Evolutionary conservation across 2,113 vertebrate species (phyloP), one percentile per base, ranked within the genome.

Genomic region (Delphinapterus leucas): DNA sequence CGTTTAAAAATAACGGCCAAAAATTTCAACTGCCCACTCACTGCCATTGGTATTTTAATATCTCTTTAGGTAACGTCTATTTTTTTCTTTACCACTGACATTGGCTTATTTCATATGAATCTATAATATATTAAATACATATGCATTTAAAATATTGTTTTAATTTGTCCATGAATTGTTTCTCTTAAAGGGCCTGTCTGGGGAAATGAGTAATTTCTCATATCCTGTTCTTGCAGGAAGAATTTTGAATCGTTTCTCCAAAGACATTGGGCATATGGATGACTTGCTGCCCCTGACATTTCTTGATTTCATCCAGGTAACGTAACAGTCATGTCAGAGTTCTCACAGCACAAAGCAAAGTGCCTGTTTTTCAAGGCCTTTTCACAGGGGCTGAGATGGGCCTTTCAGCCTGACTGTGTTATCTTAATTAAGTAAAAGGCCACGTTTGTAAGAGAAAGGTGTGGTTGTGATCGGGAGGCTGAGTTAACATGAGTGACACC

Each of bases 271-370:
- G 97, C 99, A 99, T 97, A 98, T 99, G 99, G 99, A 99, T 98
- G 99, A 99, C 88, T 98, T 99, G 97, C 99, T 99, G 96, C 99
- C 99, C 3, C 96, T 99, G 98, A 99, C 99, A 0, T 99, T 99
- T 98, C 98, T 99, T 98, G 99, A 99, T 98, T 99, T 99, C 21
- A 93, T 99, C 96, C 99, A 99, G 99, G 99, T 99, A 99, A 99
- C 94, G 97, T 96, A 14, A 96, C 97, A 98, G 97, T 97, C 0
- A 96, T 55, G 6, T 71, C 93, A 68, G 53, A 4, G 44, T 86
- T 92, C 74, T 88, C 68, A 33, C 3, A 0, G 2, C 23, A 60
- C 71, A 18, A 92, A 68, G 33, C 1, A 14, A 60, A 60, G 28
- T 98, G 82, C 91, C 95, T 97, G 70, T 97, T 97, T 98, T 97